A percentile compares a stretch with the other conserved stretches of the same genome.
Evolutionary conservation across 1,140 invertebrate species (phyloP).

Genomic region (Rhyzopertha dominica): DNA sequence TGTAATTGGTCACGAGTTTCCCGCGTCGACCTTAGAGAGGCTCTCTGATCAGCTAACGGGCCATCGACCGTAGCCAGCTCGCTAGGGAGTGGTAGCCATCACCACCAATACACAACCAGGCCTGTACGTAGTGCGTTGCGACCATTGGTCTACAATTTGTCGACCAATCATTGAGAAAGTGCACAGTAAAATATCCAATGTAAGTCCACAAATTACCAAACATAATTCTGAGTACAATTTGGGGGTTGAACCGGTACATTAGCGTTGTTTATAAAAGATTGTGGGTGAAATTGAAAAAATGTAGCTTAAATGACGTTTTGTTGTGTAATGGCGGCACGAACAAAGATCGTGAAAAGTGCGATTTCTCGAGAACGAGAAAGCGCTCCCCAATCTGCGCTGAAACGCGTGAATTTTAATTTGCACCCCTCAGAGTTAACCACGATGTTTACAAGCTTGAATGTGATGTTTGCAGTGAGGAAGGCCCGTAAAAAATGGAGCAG

Average conservation of each 20-base stretch:
- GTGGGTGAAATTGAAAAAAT: too few relatives aligned
- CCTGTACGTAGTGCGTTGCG: constrained; percentile 52
- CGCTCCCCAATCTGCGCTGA: too few relatives aligned
- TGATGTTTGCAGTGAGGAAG: too few relatives aligned
- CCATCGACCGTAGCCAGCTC: constrained; percentile 43
- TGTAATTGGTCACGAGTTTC: constrained; percentile 45
- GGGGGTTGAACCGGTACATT: constrained; percentile 33
- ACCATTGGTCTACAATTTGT: constrained; percentile 62
- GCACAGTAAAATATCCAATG: constrained; percentile 67
- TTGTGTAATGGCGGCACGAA: too few relatives aligned
- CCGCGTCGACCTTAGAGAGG: constrained; percentile 36
- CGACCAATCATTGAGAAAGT: constrained; percentile 66
- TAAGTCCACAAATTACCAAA: constrained; percentile 74
- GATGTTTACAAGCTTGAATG: too few relatives aligned
- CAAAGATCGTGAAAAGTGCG: constrained; percentile 1
- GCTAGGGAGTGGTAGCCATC: constrained; percentile 52
- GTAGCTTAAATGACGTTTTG: too few relatives aligned
- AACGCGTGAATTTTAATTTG: too few relatives aligned
- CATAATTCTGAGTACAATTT: constrained; percentile 38
- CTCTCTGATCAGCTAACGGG: constrained; percentile 37
- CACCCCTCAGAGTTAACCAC: too few relatives aligned
- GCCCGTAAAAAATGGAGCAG: constrained; percentile 41
- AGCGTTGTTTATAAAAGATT: constrained; percentile 29
- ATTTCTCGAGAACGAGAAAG: too few relatives aligned
- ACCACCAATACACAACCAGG: constrained; percentile 57